phyloP scores from a whole-genome alignment of 2,888 invertebrate genomes.

The Cephus spinipes region DNA sequence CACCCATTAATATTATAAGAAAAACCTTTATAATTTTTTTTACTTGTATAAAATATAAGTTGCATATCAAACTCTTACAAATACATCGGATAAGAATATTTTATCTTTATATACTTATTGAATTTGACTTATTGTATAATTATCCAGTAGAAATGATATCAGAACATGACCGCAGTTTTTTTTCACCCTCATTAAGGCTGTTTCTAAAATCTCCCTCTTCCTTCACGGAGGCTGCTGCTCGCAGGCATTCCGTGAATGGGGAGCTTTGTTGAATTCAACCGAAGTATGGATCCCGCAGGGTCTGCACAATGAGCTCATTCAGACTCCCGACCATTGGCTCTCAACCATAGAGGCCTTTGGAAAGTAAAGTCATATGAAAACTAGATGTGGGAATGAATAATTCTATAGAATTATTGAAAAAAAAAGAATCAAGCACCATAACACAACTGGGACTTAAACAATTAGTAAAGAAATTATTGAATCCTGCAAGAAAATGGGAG shows the following conservation, averaged over 20 bases:
- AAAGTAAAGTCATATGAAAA: neutral
- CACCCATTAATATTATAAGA: neutral
- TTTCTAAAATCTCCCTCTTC: slow-evolving; percentile 25
- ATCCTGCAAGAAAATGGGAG: neutral
- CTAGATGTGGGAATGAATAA: neutral
- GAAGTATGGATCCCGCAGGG: slow-evolving; percentile 38
- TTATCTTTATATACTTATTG: neutral
- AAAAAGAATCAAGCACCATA: neutral
- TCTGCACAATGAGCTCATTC: slow-evolving; percentile 58
- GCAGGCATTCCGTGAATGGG: slow-evolving; percentile 42
- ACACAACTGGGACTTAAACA: neutral
- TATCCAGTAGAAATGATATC: neutral
- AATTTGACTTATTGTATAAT: neutral
- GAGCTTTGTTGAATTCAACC: slow-evolving; percentile 55
- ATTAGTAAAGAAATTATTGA: neutral
- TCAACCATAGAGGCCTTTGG: neutral
- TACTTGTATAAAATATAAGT: neutral
- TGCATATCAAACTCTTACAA: neutral
- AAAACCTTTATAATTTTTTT: neutral
- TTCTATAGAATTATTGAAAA: neutral
- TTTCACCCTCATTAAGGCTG: neutral
- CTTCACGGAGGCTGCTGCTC: slow-evolving; percentile 11
- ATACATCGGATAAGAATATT: neutral
- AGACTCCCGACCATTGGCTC: slow-evolving; percentile 26
- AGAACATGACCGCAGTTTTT: neutral